Percentiles rank a stretch among this genome's conserved stretches.
These are phyloP conservation scores for Falco cherrug DNA, from an alignment of 2,797 vertebrate genomes.

Conservation along the genomic window DNA sequence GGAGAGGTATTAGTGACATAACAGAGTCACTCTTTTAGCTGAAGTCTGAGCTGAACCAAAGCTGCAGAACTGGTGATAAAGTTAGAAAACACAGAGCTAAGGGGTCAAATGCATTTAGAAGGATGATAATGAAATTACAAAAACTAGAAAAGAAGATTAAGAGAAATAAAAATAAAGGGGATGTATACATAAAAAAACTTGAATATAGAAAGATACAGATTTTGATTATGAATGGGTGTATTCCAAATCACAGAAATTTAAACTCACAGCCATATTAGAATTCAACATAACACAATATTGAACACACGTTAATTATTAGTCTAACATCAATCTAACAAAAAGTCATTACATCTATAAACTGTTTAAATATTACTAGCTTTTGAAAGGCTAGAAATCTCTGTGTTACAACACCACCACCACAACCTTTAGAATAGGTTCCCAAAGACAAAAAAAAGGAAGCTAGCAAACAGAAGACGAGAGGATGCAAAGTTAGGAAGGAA, in stretches of 20 bases:
- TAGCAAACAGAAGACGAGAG: not conserved
- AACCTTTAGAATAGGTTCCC: no score
- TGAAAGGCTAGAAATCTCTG: not conserved
- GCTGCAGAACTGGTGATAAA: not conserved
- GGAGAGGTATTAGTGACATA: not conserved
- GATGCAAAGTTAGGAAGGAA: not conserved
- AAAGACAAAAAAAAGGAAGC: not conserved
- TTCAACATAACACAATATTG: not conserved
- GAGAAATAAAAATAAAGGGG: not conserved
- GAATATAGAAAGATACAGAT: not conserved
- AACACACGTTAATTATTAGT: not conserved
- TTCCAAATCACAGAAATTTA: not conserved
- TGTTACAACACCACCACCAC: not conserved
- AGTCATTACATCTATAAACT: not conserved
- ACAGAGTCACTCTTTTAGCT: not conserved
- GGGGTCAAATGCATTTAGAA: not conserved
- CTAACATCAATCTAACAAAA: not conserved
- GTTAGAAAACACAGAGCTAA: not conserved
- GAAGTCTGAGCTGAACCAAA: not conserved
- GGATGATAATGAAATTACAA: not conserved
- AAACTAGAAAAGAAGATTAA: not conserved
- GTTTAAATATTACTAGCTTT: not conserved
- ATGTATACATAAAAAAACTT: not conserved
- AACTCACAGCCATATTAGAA: not conserved
- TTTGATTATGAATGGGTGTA: not conserved